Evolutionary conservation across 2,888 invertebrate species (phyloP), one percentile per base, ranked within the genome.

Genomic region (Noctua pronuba): DNA sequence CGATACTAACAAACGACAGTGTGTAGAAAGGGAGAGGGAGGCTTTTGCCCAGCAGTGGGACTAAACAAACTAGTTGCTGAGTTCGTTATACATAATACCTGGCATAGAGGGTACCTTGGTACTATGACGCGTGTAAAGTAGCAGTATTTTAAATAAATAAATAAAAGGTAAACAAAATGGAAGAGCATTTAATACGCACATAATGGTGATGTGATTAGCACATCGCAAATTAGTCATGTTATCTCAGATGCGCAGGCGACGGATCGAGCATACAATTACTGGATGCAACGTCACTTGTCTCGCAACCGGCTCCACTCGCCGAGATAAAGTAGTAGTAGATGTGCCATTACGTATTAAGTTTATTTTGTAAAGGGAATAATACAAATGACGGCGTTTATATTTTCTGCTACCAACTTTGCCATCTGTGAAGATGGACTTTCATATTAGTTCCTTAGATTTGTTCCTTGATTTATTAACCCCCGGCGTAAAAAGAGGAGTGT

Each of bases 161-260:
- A 71, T 72, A 73, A 77, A 83, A 77, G n/a, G 66, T 44, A 69
- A 80, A 75, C 69, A 41, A 86, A 82, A 79, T 75, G 46, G 73
- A 77, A 78, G 58, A 77, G 67, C 67, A 79, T 68, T 77, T 77
- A 88, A 87, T 89, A 86, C 86, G 84, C 88, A 88, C 76, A 88
- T 92, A 92, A 92, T 90, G 86, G 88, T 87, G 82, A 85, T 83
- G 87, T 91, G 90, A 93, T 93, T 92, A 93, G 90, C 89, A 89
- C 91, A 89, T 91, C 89, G 90, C 91, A 91, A 93, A 93, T 94
- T 93, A 93, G 92, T 92, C 90, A 87, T 85, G 91, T 92, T 91
- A 90, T 91, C 91, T 89, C 74, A 82, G 90, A 90, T 91, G 89
- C 87, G 88, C 91, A 79, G 87, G 89, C 88, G 88, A 88, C 86